Evolutionary conservation across 2,113 vertebrate genomes (phyloP), one percentile per base, ranked within the genome.

Genomic region (Cephalopholis sonnerati): DNA sequence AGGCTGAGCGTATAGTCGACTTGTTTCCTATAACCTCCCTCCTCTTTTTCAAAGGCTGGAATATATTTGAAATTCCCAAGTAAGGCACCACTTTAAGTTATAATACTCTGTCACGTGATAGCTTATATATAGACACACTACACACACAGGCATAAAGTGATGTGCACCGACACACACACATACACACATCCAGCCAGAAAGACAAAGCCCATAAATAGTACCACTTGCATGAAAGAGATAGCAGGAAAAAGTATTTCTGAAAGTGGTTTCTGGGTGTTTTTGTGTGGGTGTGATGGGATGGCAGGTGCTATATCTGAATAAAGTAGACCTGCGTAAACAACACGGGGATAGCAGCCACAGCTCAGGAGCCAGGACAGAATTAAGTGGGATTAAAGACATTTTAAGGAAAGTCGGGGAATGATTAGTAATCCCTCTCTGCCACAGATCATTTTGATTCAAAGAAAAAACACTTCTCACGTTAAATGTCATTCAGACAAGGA

Each of bases 181-280:
- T 50, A 80, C 11, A n/a, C 29, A 62, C 46, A 79, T 51, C 8
- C 39, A 81, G 66, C 63, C 74, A 74, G 24, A 82, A 64, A 86
- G 74, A 90, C 83, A 91, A 81, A 87, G 74, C 53, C 85, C 82
- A 91, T 87, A 90, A 90, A 89, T 90, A 89, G 87, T 74, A 79
- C 67, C 78, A 70, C 73, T 84, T 89, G 70, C 81, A 89, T 82
- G 64, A 84, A 87, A 78, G 84, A 73, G 83, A 87, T 81, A 81
- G 72, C 82, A 80, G 64, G 41, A 74, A 79, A 74, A 84, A 85
- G 78, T 79, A 75, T 82, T 87, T 84, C 73, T 46, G 68, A 72
- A 73, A 78, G 84, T 87, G 84, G 76, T 87, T 78, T 83, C 77
- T 85, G 71, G 73, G 80, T 76, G 69, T 89, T 75, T 85, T 75